Evolutionary conservation across 2,113 vertebrate species (phyloP).

Genomic region (western clawed frog (Xenopus tropicalis)): UCB_Xtro_10.0 CM004446.2:54200501-54201000

Average conservation of each 20-base stretch:
- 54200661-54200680: slow-evolving; percentile 66
- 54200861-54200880: too few species aligned
- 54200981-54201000: too few species aligned
- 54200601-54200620: slow-evolving; percentile 70
- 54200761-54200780: too few species aligned
- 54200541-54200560: slow-evolving; percentile 58
- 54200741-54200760: background rate
- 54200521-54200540: slow-evolving; percentile 39
- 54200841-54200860: too few species aligned
- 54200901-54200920: too few species aligned
- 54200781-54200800: too few species aligned
- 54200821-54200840: too few species aligned
- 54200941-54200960: too few species aligned
- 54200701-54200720: slow-evolving; percentile 27
- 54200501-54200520: slow-evolving; percentile 50
- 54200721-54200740: slow-evolving; percentile 48
- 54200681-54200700: slow-evolving; percentile 57
- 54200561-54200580: slow-evolving; percentile 63
- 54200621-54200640: slow-evolving; percentile 76
- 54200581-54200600: slow-evolving; percentile 71
- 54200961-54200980: too few species aligned
- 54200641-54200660: slow-evolving; percentile 72
- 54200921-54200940: too few species aligned
- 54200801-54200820: too few species aligned
- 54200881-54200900: too few species aligned